Base-by-base conservation (phyloP, 1,140 invertebrate species). In the Trigoniulus corallinus region DNA sequence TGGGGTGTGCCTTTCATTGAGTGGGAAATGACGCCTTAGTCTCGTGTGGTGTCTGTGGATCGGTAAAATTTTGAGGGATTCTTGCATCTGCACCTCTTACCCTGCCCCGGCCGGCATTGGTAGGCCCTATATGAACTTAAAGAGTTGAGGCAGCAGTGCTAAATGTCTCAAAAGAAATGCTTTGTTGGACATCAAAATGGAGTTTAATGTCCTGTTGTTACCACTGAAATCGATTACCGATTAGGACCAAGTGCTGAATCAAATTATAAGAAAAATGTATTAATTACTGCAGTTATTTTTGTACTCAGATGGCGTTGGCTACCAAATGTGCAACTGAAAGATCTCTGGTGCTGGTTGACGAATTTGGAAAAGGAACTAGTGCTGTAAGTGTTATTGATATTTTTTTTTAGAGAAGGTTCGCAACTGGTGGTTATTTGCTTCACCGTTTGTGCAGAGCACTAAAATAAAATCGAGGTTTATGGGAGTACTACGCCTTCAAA, bases 291-390 rank as follows among this genome's bases (percentile, higher is more conserved):
- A n/a, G n/a, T 55, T 54, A n/a, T 45, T 65, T 65, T 27, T 29
- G 44, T 51, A 50, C 53, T 40, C 57, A 88, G 84, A 78, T 88
- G 67, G 75, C 81, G 12, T 67, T 75, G 25, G 76, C 80, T 13
- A 59, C 88, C 1, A 70, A 74, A 48, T 73, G 72, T 55, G 77
- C 78, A 0, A 78, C 75, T 0, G 58, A 66, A 1, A 68, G 71
- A 48, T 85, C 85, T 0, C 61, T 95, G 1, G 71, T 94, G 0
- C 72, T 93, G 26, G 72, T 93, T 43, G 91, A 95, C 67, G 89
- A 94, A 67, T 91, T 93, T 72, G 89, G 89, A 1, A 84, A 84
- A 69, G 85, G 86, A 53, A 94, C 91, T 12, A 71, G 79, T 2
- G 77, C 80, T 58, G 70, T 74, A 58, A 54, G 57, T 54, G 29